phyloP scores from a whole-genome alignment of 2,797 vertebrate species.

The Lepilemur septentrionalis region DNA sequence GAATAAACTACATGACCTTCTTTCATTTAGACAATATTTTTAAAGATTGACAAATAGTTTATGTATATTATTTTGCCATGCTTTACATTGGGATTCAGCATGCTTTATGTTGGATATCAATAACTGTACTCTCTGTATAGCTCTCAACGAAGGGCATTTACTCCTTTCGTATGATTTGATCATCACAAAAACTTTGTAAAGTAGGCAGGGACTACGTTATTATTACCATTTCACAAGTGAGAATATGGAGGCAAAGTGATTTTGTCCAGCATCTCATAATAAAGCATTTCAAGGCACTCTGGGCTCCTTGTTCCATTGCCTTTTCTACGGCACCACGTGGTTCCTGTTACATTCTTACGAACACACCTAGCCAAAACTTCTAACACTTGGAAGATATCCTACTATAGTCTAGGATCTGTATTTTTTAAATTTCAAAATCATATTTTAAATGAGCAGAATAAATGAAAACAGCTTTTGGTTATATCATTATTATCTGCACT shows the following conservation, averaged over 20 bases:
- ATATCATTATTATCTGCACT: neutral
- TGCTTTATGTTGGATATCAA: neutral
- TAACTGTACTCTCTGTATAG: neutral
- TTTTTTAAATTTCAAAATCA: neutral
- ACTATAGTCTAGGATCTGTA: neutral
- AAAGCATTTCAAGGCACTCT: neutral
- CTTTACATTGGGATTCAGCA: neutral
- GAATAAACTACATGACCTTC: neutral
- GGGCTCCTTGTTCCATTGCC: neutral
- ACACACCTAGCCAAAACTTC: neutral
- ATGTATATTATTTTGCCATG: neutral
- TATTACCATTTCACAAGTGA: neutral
- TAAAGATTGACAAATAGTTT: neutral
- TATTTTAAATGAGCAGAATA: conserved; percentile 18
- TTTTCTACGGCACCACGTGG: neutral
- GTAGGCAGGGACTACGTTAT: neutral
- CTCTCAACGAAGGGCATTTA: neutral
- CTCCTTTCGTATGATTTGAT: neutral
- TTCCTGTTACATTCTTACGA: neutral
- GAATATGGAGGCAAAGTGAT: neutral
- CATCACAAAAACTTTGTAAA: neutral
- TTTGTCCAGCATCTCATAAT: neutral
- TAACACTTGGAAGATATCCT: neutral
- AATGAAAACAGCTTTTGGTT: neutral
- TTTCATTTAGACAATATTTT: neutral